Evolutionary conservation across 1,140 invertebrate genomes (phyloP).

Genomic region (Drosophila persimilis): DNA sequence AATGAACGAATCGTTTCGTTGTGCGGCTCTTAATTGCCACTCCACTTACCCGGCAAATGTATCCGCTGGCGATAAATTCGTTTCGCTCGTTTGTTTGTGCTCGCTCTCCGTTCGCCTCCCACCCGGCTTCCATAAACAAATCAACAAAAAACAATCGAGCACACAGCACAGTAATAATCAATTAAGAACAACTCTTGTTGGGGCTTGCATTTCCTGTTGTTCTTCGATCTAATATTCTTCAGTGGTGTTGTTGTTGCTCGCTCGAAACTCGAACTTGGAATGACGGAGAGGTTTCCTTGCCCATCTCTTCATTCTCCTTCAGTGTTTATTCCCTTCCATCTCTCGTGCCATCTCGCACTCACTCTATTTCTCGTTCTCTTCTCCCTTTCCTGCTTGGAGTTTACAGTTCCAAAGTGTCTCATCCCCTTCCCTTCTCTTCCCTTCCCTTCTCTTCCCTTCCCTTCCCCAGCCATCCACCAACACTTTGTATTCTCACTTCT

Average conservation of each 20-base stretch:
- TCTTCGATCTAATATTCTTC: too few species aligned
- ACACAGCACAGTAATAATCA: conserved; percentile 18
- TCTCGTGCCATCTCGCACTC: too few species aligned
- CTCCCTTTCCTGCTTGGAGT: conserved; percentile 2
- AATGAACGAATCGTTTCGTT: conserved; percentile 1
- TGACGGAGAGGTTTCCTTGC: conserved; percentile 3
- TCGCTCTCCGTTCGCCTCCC: too few species aligned
- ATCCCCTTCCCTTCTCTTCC: conserved; percentile 3
- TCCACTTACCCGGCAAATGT: conserved; percentile 37
- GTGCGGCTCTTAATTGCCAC: conserved; percentile 20
- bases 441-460: background rate
- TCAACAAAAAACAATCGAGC: too few species aligned
- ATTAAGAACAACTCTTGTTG: conserved; percentile 1
- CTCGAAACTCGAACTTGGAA: conserved; percentile 7
- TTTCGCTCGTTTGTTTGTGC: conserved; percentile 5
- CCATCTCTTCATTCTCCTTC: too few species aligned
- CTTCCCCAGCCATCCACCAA: background rate
- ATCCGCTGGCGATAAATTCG: conserved; percentile 27
- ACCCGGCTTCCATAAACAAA: too few species aligned
- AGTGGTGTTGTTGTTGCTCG: conserved; percentile 1
- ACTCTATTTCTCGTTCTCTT: too few species aligned
- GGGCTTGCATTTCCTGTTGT: conserved; percentile 26
- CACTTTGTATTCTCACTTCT: too few species aligned
- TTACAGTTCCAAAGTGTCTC: conserved; percentile 11
- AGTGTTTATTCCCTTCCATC: too few species aligned